Base-by-base conservation (phyloP, 2,113 vertebrate genomes). In the Onychorhynchus coronatus region DNA sequence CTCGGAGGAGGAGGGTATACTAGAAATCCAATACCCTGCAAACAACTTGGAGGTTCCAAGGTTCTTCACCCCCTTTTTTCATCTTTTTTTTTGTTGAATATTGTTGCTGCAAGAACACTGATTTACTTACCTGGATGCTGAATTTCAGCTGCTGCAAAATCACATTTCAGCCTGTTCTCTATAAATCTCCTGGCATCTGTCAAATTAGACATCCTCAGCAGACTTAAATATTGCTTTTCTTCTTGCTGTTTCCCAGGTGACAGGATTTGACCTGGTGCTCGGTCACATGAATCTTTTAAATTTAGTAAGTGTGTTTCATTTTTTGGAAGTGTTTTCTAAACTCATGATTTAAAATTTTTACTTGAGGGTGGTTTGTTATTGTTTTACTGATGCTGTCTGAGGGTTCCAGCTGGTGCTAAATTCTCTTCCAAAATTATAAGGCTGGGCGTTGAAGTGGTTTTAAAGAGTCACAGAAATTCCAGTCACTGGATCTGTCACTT, bases 381-480 rank as follows among this genome's bases (percentile, higher is more conserved):
- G 78, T 91, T 93, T 84, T 86, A 50, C 67, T 86, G 22, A 74
- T 62, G 55, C 75, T 68, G 52, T 80, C 50, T 75, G 90, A 84
- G 72, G 39, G 80, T 83, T 83, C 88, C 88, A 92, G 71, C 85
- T 95, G 92, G 83, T 88, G 72, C 79, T 86, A n/a, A 85, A 74
- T 89, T 95, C 15, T 74, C 30, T 89, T 95, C 83, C 68, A 84
- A 78, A 84, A 67, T 88, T 83, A 62, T 27, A 77, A 46, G 37
- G n/a, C 42, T 81, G 72, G 72, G 55, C 6, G 0, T 93, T 93
- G 80, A 74, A 59, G 56, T 88, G 62, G 39, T 37, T 65, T 68
- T 12, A 73, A 72, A 46, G 81, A 71, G 15, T 61, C 74, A 15
- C 30, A 85, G 78, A 68, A 93, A 81, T 90, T 93, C 42, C 42